Evolutionary conservation across 2,888 invertebrate genomes (phyloP), one percentile per base, ranked within the genome.

Genomic region (Calliopum simillimum): DNA sequence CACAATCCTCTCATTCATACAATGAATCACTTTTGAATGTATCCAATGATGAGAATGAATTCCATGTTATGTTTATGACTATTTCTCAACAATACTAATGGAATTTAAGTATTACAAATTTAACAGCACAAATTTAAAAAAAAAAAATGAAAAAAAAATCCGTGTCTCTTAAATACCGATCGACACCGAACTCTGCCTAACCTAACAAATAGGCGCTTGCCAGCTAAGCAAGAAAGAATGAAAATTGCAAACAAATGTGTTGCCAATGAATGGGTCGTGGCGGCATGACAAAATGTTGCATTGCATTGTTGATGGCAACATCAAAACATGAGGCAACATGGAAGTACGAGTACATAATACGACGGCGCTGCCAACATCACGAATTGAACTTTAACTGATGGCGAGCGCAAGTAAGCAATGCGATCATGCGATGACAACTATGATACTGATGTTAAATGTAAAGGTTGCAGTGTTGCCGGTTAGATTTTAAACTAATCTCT

Each of bases 361-460:
- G 69, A 58, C 79, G 76, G 73, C 75, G 33, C 63, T 77, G 79
- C 79, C 80, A 80, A 78, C 80, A 80, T 82, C 82, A 82, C 82
- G 82, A 82, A 77, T 82, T 82, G 82, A 82, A 82, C 82, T 82
- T 79, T 80, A 82, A 80, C 81, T 74, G 75, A 63, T 61, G 19
- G 49, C 53, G 58, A 46, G 13, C 59, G 55, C 63, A 33, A 62
- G 64, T 33, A 33, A 33, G 33, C 53, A 56, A 21, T 46, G 44
- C 56, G 64, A 64, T 49, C 25, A 47, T 64, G 69, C 56, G 62
- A 23, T 43, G 46, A 23, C 14, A 62, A 46, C 23, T 19, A 12
- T 53, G 59, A 33, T 59, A 16, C 41, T 65, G 53, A 11, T 65
- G 46, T 21, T 58, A n/a, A 56, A 19, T 14, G 23, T 23, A 14